Evolutionary conservation across 2,797 vertebrate species (phyloP), one percentile per base, ranked within the genome.

Genomic region (Cuniculus paca): DNA sequence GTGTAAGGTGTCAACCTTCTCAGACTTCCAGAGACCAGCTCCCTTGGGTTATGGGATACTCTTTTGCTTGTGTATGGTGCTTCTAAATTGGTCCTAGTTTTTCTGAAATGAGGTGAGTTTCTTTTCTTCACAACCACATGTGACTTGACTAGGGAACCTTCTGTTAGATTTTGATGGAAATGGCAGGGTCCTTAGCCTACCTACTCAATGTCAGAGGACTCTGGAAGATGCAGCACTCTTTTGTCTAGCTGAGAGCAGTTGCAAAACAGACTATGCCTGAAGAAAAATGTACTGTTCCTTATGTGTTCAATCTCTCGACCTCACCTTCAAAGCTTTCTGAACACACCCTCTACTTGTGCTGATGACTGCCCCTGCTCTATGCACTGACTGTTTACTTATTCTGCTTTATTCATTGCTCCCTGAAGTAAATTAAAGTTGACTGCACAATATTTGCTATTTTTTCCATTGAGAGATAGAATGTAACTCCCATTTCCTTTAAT

Each of bases 31-130:
- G 42, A 65, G 81, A 68, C 50, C 74, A 60, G 22, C 1, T 79
- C 3, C 42, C 16, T 42, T 26, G 17, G 0, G 9, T 83, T 31
- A 81, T 52, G 45, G 39, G 52, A 63, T 34, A 17, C n/a, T 50
- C 36, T 91, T 65, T 28, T 1, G 24, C 48, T 83, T 78, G 42
- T 31, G 31, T 65, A 7, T 22, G 50, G 17, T 70, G 54, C n/a
- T 94, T 96, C 26, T 54, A 14, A 61, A 77, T 61, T 88, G n/a
- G 52, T 74, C 39, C 36, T 89, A 86, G 20, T 81, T 94, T 95
- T 78, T 68, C 72, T 84, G 86, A 83, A 85, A 45, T n/a, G 83
- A 39, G 28, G 28, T 79, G 82, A 75, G 45, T 90, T 90, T 96
- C 39, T 90, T 2, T 88, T 86, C 78, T 91, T 94, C 36, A 92